These are phyloP conservation scores for Polietes domitor DNA, from an alignment of 2,888 invertebrate species.

Conservation along the genomic window DNA sequence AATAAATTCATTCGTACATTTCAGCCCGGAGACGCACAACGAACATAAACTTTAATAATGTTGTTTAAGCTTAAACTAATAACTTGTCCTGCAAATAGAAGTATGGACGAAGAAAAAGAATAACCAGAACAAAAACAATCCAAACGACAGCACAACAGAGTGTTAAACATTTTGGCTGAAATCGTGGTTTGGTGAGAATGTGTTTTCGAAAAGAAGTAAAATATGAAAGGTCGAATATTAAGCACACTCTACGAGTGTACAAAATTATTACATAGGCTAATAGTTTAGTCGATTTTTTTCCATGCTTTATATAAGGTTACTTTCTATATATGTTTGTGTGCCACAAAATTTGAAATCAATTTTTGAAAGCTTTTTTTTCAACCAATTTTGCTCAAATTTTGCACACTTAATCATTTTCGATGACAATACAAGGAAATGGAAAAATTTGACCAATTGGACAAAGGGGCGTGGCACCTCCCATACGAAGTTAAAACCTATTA, in stretches of 20 bases:
- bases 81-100: slow-evolving; percentile 41
- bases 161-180: background rate
- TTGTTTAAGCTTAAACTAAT: slow-evolving; percentile 46
- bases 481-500: too few species aligned
- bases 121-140: background rate
- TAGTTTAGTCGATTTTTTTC: too few species aligned
- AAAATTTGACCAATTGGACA: too few species aligned
- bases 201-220: background rate
- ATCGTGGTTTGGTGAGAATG: background rate
- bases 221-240: background rate
- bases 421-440: too few species aligned
- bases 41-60: slow-evolving; percentile 56
- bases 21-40: background rate
- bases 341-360: too few species aligned
- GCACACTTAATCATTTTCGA: too few species aligned
- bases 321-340: too few species aligned
- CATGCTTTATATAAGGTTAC: too few species aligned
- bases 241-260: background rate
- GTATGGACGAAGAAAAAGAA: background rate
- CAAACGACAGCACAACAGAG: background rate
- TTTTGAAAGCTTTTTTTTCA: too few species aligned
- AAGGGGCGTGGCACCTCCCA: too few species aligned
- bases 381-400: too few species aligned
- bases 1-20: slow-evolving; percentile 14
- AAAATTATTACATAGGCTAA: too few species aligned